Evolutionary conservation across 1,140 invertebrate genomes (phyloP).

Genomic region (Ceratina japonica): DNA sequence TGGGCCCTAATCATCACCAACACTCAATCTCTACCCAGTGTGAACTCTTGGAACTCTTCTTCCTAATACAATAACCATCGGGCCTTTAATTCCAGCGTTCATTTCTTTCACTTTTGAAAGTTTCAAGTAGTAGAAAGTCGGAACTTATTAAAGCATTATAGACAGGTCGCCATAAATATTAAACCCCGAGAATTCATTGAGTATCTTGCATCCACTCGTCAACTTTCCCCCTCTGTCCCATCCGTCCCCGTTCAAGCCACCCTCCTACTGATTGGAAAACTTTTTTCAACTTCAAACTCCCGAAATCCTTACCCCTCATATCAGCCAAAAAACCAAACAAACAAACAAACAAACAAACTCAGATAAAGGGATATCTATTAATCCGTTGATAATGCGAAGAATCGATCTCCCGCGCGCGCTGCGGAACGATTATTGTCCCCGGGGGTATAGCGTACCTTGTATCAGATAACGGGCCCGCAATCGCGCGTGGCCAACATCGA

Average conservation of each 20-base stretch:
- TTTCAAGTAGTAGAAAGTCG: slow-evolving; percentile 34
- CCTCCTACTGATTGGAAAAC: slow-evolving; percentile 72
- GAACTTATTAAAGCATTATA: slow-evolving; percentile 44
- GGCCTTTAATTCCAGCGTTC: background rate
- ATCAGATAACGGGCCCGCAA: background rate
- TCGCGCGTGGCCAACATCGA: slow-evolving; percentile 26
- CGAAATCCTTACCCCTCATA: too few species aligned
- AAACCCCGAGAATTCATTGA: slow-evolving; percentile 55
- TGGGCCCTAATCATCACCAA: too few species aligned
- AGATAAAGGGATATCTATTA: too few species aligned
- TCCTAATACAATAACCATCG: background rate
- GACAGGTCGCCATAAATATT: slow-evolving; percentile 16
- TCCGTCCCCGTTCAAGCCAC: slow-evolving; percentile 14
- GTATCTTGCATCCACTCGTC: slow-evolving; percentile 44
- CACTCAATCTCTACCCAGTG: too few species aligned
- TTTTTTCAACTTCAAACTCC: slow-evolving; percentile 62
- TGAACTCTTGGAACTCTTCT: background rate
- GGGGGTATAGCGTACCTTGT: background rate
- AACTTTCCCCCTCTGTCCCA: slow-evolving; percentile 23
- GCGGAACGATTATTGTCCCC: background rate
- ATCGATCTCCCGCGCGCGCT: too few species aligned
- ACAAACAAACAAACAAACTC: too few species aligned
- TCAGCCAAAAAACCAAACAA: too few species aligned
- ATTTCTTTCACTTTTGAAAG: slow-evolving; percentile 5
- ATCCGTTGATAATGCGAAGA: too few species aligned